These are phyloP conservation scores for Drepanosiphum platanoidis DNA, from an alignment of 2,888 invertebrate genomes.

Conservation along the genomic window DNA sequence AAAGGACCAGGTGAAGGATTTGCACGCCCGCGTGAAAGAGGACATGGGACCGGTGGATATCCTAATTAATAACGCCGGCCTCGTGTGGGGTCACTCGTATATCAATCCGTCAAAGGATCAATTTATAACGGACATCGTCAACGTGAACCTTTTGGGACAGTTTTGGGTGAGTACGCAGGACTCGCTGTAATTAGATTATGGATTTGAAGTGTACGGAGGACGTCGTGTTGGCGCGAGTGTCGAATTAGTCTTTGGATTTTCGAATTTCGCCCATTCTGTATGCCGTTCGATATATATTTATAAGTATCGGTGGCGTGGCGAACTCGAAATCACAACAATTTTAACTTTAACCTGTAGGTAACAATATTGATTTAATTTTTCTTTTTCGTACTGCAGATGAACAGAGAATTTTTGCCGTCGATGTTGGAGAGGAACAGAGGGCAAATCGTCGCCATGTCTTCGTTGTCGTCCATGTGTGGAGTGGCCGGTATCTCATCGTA, in stretches of 20 bases:
- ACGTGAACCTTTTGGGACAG: not conserved
- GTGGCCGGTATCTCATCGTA: constrained; percentile 60
- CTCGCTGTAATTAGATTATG: not conserved
- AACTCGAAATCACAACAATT: no score
- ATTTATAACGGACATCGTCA: not conserved
- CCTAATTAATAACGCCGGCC: constrained; percentile 69
- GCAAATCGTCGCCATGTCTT: constrained; percentile 92
- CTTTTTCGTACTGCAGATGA: constrained; percentile 74
- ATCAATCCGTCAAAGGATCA: constrained; percentile 65
- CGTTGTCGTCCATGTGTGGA: constrained; percentile 83
- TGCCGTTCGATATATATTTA: no score
- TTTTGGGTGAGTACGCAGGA: not conserved
- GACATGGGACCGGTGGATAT: constrained; percentile 69
- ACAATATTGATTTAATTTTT: no score
- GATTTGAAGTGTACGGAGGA: no score
- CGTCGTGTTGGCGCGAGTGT: no score
- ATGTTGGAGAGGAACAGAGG: constrained; percentile 89
- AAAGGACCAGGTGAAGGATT: constrained; percentile 14
- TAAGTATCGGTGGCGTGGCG: no score
- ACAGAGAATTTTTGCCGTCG: constrained; percentile 87
- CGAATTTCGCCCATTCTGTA: no score
- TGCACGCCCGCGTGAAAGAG: constrained; percentile 66
- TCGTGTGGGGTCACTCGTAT: constrained; percentile 67
- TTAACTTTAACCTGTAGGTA: no score
- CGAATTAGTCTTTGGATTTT: no score